Percentiles rank a stretch among this genome's conserved stretches.
phyloP scores from a whole-genome alignment of 2,797 vertebrate species.

The Lagothrix lagotricha region DNA sequence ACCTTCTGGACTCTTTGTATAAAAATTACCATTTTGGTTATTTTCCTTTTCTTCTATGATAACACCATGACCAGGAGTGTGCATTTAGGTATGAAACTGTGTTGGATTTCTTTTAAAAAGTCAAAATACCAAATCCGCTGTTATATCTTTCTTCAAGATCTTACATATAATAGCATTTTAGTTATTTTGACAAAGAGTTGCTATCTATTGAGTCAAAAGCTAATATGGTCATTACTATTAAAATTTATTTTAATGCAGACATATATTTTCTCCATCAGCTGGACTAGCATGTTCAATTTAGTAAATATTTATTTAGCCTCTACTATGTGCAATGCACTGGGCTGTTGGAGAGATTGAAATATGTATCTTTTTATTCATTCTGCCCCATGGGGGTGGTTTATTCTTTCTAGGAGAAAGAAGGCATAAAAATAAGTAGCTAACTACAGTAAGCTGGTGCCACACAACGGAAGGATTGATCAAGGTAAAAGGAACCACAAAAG shows the following conservation, averaged over 20 bases:
- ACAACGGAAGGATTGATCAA: neutral
- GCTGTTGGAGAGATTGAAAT: neutral
- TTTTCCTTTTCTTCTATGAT: neutral
- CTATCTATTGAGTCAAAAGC: neutral
- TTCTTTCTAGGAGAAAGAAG: neutral
- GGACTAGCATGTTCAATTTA: neutral
- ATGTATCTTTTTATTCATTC: neutral
- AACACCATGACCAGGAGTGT: neutral
- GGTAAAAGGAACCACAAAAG: neutral
- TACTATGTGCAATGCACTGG: neutral
- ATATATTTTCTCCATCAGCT: neutral
- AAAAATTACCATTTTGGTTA: neutral
- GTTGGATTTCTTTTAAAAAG: neutral
- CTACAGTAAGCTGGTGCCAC: neutral
- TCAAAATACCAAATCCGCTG: neutral
- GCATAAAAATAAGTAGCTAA: neutral
- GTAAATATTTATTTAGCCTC: constrained; percentile 27
- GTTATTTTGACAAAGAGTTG: neutral
- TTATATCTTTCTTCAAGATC: neutral
- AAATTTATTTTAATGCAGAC: neutral
- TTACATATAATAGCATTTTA: neutral
- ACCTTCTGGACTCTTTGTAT: neutral
- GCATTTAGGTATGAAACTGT: neutral
- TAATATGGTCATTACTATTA: neutral
- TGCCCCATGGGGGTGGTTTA: neutral